phyloP scores from a whole-genome alignment of 2,888 invertebrate genomes.

The Caenorhabditis sinica region DNA sequence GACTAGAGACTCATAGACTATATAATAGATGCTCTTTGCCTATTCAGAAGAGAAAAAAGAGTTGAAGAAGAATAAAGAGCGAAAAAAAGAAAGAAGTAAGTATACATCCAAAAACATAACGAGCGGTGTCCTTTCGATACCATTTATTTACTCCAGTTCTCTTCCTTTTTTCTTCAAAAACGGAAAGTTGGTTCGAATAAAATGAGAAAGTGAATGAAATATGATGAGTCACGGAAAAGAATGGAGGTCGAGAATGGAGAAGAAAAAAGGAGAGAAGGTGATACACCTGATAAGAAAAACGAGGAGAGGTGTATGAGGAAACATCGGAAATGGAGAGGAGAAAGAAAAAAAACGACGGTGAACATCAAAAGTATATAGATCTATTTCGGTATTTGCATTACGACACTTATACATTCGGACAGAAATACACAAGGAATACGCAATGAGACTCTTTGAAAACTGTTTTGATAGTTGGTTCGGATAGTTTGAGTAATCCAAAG shows the following conservation, averaged over 20 bases:
- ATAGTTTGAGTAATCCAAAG: no score
- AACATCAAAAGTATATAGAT: constrained; percentile 13
- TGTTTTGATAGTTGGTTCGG: no score
- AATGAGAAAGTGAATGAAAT: constrained; percentile 21
- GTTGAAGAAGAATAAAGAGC: background rate
- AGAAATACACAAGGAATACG: background rate
- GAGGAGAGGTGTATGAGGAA: background rate
- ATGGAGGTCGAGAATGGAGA: background rate
- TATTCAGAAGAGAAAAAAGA: constrained; percentile 2
- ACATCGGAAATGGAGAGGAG: background rate
- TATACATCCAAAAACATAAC: background rate
- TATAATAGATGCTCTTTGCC: background rate
- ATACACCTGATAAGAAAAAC: constrained; percentile 29
- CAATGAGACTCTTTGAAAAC: background rate
- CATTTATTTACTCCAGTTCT: constrained; percentile 20
- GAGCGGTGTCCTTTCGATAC: background rate
- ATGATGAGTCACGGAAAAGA: constrained; percentile 17
- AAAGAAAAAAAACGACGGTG: background rate
- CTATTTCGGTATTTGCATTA: constrained; percentile 11
- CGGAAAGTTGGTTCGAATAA: constrained; percentile 23
- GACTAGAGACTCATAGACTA: no score
- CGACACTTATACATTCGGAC: background rate
- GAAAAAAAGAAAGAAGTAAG: no score
- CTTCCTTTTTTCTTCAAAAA: constrained; percentile 16
- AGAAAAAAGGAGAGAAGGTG: constrained; percentile 5